These are phyloP conservation scores for Scleropages formosus DNA, from an alignment of 2,797 vertebrate species.

Conservation along the genomic window DNA sequence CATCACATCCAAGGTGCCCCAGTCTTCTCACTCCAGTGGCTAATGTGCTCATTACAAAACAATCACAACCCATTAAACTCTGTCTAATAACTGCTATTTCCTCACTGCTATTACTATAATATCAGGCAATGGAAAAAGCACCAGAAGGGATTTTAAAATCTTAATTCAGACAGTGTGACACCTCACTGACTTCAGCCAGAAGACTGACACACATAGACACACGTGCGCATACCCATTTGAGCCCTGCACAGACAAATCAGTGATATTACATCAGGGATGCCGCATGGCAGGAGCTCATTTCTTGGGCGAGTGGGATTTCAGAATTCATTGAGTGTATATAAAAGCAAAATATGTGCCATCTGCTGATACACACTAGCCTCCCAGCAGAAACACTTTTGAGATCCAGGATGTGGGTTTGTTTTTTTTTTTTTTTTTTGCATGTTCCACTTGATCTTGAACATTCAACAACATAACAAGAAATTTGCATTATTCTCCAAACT, in stretches of 20 bases:
- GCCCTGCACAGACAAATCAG: background rate
- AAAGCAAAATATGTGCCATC: background rate
- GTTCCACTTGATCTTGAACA: no score
- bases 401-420: background rate
- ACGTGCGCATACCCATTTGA: background rate
- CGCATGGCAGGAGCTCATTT: background rate
- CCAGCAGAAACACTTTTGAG: background rate
- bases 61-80: background rate
- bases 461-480: no score
- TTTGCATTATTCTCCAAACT: no score
- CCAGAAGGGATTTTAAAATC: background rate
- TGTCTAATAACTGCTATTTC: background rate
- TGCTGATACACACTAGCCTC: background rate
- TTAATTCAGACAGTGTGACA: background rate
- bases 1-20: background rate
- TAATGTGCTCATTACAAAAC: background rate
- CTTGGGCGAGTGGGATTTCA: conserved; percentile 4
- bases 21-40: background rate
- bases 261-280: background rate
- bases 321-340: background rate
- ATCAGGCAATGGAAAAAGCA: background rate
- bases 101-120: background rate
- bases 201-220: background rate
- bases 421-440: no score
- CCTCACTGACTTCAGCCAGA: background rate